phyloP scores from a whole-genome alignment of 2,797 vertebrate species.

The Esox masquinongy region DNA sequence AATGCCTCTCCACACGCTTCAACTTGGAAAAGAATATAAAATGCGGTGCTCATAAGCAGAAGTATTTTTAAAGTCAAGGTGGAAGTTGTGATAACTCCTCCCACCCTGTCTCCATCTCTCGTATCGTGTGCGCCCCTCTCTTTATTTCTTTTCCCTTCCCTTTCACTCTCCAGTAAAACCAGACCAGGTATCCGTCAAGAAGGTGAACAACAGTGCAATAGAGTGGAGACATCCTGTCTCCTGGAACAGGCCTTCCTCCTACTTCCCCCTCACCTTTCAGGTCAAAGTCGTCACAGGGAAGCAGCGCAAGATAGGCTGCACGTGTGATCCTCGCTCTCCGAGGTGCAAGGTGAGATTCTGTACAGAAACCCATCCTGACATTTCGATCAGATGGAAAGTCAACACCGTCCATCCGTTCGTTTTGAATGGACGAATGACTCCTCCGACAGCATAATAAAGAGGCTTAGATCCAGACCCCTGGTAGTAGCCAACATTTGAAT shows the following conservation, averaged over 20 bases:
- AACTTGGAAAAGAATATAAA: too few species aligned
- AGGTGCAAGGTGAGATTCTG: slow-evolving; percentile 44
- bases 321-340: slow-evolving; percentile 41
- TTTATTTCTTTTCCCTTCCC: neutral
- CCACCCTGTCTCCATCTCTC: neutral
- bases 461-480: neutral
- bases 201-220: slow-evolving; percentile 52
- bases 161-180: slow-evolving; percentile 68
- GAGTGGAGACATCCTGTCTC: slow-evolving; percentile 70
- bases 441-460: too few species aligned
- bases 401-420: too few species aligned
- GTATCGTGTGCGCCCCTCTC: neutral
- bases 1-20: too few species aligned
- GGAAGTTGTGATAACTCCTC: neutral
- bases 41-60: too few species aligned
- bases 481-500: neutral
- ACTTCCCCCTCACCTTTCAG: slow-evolving; percentile 76
- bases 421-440: too few species aligned
- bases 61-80: neutral
- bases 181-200: slow-evolving; percentile 59
- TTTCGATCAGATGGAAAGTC: too few species aligned
- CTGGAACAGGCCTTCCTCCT: slow-evolving; percentile 73
- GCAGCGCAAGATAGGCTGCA: slow-evolving; percentile 20
- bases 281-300: slow-evolving; percentile 48
- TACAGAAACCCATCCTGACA: neutral